Percentiles rank a stretch among this genome's conserved stretches.
These are phyloP conservation scores for Triops longicaudatus DNA, from an alignment of 1,140 invertebrate species.

Conservation along the genomic window DNA sequence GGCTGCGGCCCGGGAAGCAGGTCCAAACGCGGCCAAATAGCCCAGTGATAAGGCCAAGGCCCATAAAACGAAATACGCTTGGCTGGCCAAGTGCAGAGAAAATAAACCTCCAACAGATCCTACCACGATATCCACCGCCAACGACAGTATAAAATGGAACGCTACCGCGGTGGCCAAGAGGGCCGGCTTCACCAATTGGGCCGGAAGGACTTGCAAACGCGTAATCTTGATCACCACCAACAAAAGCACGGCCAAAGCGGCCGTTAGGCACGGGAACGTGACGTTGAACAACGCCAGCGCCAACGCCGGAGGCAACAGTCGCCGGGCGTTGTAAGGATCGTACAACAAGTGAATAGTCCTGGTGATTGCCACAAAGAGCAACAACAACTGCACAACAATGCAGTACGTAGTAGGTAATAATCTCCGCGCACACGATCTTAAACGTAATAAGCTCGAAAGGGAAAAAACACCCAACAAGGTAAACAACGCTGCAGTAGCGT, in stretches of 20 bases:
- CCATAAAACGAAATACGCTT: slow-evolving; percentile 59
- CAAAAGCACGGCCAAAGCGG: slow-evolving; percentile 74
- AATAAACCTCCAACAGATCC: slow-evolving; percentile 44
- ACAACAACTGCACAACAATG: slow-evolving; percentile 65
- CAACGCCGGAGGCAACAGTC: slow-evolving; percentile 63
- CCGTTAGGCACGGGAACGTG: slow-evolving; percentile 70
- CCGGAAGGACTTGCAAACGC: slow-evolving; percentile 37
- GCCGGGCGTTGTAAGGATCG: slow-evolving; percentile 76
- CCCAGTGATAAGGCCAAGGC: slow-evolving; percentile 63
- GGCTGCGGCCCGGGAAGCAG: slow-evolving; percentile 40
- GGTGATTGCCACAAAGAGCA: slow-evolving; percentile 67
- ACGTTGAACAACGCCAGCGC: slow-evolving; percentile 72
- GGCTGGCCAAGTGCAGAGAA: slow-evolving; percentile 41
- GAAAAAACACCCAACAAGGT: slow-evolving; percentile 69
- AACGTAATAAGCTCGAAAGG: slow-evolving; percentile 42
- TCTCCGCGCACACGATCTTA: slow-evolving; percentile 33
- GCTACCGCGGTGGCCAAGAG: slow-evolving; percentile 64
- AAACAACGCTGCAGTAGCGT: slow-evolving; percentile 70
- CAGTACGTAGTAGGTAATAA: slow-evolving; percentile 56
- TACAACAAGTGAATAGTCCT: slow-evolving; percentile 78
- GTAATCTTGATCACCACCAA: slow-evolving; percentile 68
- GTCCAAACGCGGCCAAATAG: slow-evolving; percentile 70
- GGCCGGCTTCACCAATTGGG: slow-evolving; percentile 54
- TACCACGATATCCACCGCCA: slow-evolving; percentile 65
- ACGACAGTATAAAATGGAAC: slow-evolving; percentile 64